Base-by-base conservation (phyloP, 2,113 vertebrate species). In the Egretta garzetta region DNA sequence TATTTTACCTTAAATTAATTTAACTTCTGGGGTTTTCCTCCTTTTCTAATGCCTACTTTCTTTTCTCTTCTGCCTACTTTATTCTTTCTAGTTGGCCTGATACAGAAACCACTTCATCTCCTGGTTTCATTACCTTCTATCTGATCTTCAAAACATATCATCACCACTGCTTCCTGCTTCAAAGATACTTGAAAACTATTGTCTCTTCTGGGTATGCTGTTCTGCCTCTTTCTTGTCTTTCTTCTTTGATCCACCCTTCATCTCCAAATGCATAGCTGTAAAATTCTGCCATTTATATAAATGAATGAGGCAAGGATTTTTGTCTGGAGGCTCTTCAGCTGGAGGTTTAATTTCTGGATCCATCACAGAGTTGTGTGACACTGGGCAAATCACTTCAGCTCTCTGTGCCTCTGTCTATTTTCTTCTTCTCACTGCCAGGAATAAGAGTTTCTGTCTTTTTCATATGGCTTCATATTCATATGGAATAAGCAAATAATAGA, bases 301-400 rank as follows among this genome's bases (percentile, higher is more conserved):
- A 80, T 26, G 33, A 62, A 30, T 52, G 7, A 68, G 41, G 4
- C 12, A 66, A 23, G 4, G 15, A 12, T 52, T 83, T 91, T 59
- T 60, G 8, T 58, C 41, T 39, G 18, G 23, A 58, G 21, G 4
- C 14, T 74, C 13, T 89, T 93, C 66, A 82, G 16, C 13, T 81
- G 24, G 14, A 90, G 33, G 1, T 56, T 91, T 75, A 59, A 68
- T 68, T 71, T 90, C 55, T 59, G 10, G 18, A 32, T 33, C 9
- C 14, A 26, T 50, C 26, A 43, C 0, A 0, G 33, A 35, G 3
- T 49, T 91, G 6, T 12, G 56, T 84, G 37, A 35, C 23, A 32
- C 21, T 58, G n/a, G 12, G 41, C 8, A 66, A 73, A 52, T 45
- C 27, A 83, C 21, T 92, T 81, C 33, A 53, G 4, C 8, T 52